phyloP scores from a whole-genome alignment of 1,140 invertebrate genomes.

The Procambarus clarkii region DNA sequence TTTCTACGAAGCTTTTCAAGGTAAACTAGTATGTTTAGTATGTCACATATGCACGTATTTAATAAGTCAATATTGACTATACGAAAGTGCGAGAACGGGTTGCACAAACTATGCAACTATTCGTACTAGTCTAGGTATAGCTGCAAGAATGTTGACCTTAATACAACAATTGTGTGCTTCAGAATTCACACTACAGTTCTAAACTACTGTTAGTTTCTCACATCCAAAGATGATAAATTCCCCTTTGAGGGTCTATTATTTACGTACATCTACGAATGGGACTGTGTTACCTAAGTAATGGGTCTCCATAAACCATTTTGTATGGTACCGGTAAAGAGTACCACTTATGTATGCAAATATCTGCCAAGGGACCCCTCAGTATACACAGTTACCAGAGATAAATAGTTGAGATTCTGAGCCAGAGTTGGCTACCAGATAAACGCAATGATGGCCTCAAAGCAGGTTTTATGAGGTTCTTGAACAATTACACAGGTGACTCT shows the following conservation, averaged over 20 bases:
- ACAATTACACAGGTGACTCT: neutral
- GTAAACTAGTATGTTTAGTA: no score
- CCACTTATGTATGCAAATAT: neutral
- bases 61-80: no score
- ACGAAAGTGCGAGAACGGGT: no score
- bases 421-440: neutral
- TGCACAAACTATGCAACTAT: no score
- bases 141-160: no score
- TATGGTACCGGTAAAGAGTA: neutral
- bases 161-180: no score
- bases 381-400: neutral
- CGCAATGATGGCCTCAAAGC: neutral
- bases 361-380: neutral
- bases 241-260: neutral
- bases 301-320: neutral
- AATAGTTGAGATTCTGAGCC: neutral
- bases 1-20: no score
- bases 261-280: neutral
- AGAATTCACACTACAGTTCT: no score
- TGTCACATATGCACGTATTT: no score
- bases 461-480: neutral
- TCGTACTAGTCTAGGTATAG: no score
- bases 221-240: neutral
- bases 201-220: neutral
- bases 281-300: neutral